These are phyloP conservation scores for Thamnophis elegans DNA, from an alignment of 2,797 vertebrate species.

Conservation along the genomic window DNA sequence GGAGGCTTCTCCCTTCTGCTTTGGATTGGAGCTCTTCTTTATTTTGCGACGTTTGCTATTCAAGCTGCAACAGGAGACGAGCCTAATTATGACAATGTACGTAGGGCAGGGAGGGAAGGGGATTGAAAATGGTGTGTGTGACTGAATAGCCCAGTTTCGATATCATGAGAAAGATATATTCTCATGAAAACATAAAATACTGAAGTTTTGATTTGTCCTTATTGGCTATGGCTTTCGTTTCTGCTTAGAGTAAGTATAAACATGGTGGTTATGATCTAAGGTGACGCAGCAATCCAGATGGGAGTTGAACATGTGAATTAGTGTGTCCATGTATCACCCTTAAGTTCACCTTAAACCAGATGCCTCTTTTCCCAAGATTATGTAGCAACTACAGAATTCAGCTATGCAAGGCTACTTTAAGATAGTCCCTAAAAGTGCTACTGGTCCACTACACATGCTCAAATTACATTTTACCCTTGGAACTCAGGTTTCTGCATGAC, in stretches of 20 bases:
- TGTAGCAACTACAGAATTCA: not conserved
- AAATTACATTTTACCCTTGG: not conserved
- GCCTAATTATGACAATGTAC: slow-evolving; percentile 86
- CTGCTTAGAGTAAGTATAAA: not conserved
- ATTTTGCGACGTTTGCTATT: slow-evolving; percentile 89
- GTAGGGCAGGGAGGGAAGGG: slow-evolving; percentile 36
- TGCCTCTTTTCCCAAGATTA: not conserved
- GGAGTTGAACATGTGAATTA: not conserved
- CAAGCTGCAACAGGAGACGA: slow-evolving; percentile 81
- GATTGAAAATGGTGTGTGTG: not conserved
- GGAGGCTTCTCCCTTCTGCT: slow-evolving; percentile 94
- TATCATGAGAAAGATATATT: not conserved
- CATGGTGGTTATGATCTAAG: not conserved
- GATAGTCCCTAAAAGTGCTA: not conserved
- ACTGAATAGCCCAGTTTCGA: not conserved
- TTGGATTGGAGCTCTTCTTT: slow-evolving; percentile 94
- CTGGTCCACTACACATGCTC: not conserved
- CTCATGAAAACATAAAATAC: not conserved
- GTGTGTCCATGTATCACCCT: not conserved
- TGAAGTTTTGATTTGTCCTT: not conserved
- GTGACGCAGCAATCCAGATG: not conserved
- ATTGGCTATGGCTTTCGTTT: not conserved
- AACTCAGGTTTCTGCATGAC: not conserved
- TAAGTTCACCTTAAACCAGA: not conserved
- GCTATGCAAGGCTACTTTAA: not conserved